Evolutionary conservation across 37 sponge, comb jelly and placozoan species (phyloP).

Genomic region (Chondrilla cf. caribensis): DNA sequence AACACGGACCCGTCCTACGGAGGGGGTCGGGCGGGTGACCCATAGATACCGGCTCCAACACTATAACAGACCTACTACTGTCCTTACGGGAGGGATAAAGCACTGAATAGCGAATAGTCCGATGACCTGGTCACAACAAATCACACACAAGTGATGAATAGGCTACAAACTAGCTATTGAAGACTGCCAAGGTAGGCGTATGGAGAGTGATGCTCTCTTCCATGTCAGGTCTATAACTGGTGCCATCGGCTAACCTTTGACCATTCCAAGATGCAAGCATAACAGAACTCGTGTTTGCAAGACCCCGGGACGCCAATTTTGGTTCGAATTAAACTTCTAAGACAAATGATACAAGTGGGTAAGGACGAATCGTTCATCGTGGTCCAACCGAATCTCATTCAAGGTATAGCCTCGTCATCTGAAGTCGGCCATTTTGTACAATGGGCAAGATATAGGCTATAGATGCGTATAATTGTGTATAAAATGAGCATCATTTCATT

Average conservation of each 20-base stretch:
- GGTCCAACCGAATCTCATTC: background rate
- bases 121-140: too few species aligned
- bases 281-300: constrained; percentile 75
- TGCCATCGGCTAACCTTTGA: constrained; percentile 77
- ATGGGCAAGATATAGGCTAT: background rate
- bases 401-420: background rate
- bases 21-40: too few species aligned
- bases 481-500: background rate
- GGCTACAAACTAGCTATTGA: too few species aligned
- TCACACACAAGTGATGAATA: too few species aligned
- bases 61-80: too few species aligned
- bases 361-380: background rate
- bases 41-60: too few species aligned
- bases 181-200: too few species aligned
- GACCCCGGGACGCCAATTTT: constrained; percentile 52
- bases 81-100: too few species aligned
- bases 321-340: constrained; percentile 28
- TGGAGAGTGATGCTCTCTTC: too few species aligned
- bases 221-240: too few species aligned
- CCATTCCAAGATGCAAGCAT: constrained; percentile 77
- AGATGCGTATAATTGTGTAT: background rate
- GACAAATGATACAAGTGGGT: constrained; percentile 45
- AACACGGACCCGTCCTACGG: too few species aligned
- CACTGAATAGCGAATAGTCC: too few species aligned
- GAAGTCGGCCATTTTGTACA: background rate